Evolutionary conservation across 1,140 invertebrate species (phyloP), one percentile per base, ranked within the genome.

Genomic region (Oscheius sp.): DNA sequence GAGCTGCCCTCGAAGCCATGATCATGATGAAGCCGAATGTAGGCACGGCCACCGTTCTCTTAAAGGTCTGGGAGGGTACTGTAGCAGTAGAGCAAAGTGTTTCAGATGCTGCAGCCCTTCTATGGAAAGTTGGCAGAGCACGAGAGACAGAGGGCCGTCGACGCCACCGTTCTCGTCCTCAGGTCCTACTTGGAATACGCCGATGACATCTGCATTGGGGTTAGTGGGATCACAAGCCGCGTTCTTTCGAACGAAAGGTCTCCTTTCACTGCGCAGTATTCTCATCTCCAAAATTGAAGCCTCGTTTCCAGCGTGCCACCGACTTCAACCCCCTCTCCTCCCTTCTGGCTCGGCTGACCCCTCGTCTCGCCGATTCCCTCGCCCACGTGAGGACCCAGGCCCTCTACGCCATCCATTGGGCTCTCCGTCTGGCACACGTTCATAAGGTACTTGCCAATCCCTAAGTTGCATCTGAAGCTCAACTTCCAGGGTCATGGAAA

Each of bases 291-390:
- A 23, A 49, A 46, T 10, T n/a, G 15, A 32, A 32, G 65, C 3
- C 45, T 46, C 20, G n/a, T 31, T 65, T 79, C 38, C 52, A 72
- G 70, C 73, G 73, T 32, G 82, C 82, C 13, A 76, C 80, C 15
- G 81, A 84, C 26, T 83, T 83, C 62, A n/a, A 38, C n/a, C 83
- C 83, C 31, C 67, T 83, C 13, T 73, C 69, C 49, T 77, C 64
- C n/a, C 38, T 83, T 13, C 62, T 83, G 23, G 83, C 74, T 31
- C 75, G 83, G 26, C 66, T 83, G 18, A 66, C 78, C 26, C 82
- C 82, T 26, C 75, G 82, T n/a, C 65, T 83, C n/a, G 72, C 73
- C n/a, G 82, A 83, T 71, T 84, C 83, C n/a, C 52, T 83, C 18
- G 52, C 65, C 65, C 59, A 75, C 67, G 82, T 83, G 58, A 80